phyloP scores from a whole-genome alignment of 2,113 vertebrate species.

The Thalassarche chlororhynchos region DNA sequence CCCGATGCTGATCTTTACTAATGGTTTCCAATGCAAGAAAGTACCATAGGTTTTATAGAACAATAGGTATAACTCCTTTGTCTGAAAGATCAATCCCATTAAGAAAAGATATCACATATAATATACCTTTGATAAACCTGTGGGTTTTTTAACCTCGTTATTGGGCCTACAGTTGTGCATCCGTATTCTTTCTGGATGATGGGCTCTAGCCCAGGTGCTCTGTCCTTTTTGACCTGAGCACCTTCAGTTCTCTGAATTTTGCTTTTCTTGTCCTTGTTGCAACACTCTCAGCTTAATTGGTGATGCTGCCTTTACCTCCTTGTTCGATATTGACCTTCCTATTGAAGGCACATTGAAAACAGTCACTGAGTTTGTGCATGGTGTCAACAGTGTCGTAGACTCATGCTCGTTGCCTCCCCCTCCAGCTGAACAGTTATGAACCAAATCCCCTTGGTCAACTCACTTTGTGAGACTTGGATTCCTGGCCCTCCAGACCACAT shows the following conservation, averaged over 20 bases:
- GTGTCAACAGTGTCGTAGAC: rapidly evolving
- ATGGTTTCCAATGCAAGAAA: not conserved
- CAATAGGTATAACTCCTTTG: not conserved
- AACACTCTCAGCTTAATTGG: not conserved
- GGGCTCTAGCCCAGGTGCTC: not conserved
- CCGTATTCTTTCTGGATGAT: rapidly evolving
- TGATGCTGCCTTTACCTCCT: not conserved
- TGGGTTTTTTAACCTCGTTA: not conserved
- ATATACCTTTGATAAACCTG: not conserved
- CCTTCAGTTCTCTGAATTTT: not conserved
- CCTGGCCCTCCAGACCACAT: not conserved
- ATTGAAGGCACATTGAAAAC: not conserved
- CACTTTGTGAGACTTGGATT: not conserved
- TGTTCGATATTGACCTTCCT: rapidly evolving
- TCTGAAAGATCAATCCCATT: not conserved
- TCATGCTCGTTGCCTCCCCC: not conserved
- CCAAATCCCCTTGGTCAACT: not conserved
- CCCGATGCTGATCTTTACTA: not conserved
- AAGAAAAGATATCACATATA: not conserved
- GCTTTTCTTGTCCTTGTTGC: not conserved
- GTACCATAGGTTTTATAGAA: not conserved
- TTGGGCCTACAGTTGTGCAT: not conserved
- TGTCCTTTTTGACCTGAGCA: not conserved
- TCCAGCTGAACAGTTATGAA: not conserved
- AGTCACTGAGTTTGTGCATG: not conserved